A percentile compares a stretch with the other conserved stretches of the same genome.
Conservation (phyloP, 1,140 invertebrate species). For the Drosophila ironensis region DNA sequence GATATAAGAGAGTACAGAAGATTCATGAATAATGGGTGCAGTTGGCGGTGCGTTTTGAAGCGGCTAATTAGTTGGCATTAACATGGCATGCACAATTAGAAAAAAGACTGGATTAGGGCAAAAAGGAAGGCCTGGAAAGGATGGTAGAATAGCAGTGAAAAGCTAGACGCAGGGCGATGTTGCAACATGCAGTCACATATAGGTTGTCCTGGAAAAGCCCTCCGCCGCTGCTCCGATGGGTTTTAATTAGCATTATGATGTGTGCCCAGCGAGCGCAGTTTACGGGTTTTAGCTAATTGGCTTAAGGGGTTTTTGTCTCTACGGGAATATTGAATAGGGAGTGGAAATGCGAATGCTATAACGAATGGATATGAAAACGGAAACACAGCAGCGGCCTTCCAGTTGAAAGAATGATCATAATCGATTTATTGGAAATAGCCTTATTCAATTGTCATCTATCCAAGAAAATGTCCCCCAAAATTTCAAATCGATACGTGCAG, state of each 20-base stretch:
- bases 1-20: constrained; percentile 37
- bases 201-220: not conserved
- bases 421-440: too few relatives aligned
- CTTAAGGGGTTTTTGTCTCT: constrained; percentile 40
- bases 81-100: constrained; percentile 49
- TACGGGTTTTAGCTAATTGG: constrained; percentile 44
- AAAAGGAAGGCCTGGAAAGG: not conserved
- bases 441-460: too few relatives aligned
- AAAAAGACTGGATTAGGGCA: constrained; percentile 24
- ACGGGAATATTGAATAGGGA: too few relatives aligned
- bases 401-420: too few relatives aligned
- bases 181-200: constrained; percentile 11
- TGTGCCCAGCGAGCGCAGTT: constrained; percentile 30
- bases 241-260: constrained; percentile 56
- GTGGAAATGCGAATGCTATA: too few relatives aligned
- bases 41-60: constrained; percentile 61
- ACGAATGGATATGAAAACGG: constrained; percentile 2
- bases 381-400: too few relatives aligned
- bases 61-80: constrained; percentile 57
- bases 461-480: too few relatives aligned
- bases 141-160: constrained; percentile 26
- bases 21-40: constrained; percentile 57
- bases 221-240: constrained; percentile 5
- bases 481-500: too few relatives aligned
- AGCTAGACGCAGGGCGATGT: too few relatives aligned